Conservation (phyloP, 2,113 vertebrate genomes). For the Panurus biarmicus region DNA sequence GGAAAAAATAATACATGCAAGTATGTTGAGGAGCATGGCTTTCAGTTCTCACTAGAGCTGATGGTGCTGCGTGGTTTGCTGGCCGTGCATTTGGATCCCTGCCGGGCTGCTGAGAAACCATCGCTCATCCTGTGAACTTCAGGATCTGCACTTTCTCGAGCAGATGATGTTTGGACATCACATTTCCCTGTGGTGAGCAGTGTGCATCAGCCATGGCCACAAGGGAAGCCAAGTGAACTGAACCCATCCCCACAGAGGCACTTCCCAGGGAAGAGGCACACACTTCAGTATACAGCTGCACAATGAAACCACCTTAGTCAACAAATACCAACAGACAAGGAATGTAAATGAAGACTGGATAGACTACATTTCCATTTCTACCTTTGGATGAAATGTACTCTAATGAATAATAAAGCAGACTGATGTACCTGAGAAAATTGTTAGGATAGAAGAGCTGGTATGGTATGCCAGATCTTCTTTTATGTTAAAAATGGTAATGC, state of each 20-base stretch:
- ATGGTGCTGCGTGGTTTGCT: neutral
- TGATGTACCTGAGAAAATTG: neutral
- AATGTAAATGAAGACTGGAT: neutral
- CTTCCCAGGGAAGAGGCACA: neutral
- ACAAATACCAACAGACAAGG: neutral
- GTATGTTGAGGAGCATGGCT: neutral
- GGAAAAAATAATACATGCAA: neutral
- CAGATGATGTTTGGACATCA: neutral
- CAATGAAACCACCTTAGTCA: neutral
- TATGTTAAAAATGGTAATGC: neutral
- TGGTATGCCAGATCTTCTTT: neutral
- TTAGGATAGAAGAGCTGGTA: neutral
- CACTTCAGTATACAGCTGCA: neutral
- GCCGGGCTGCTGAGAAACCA: neutral
- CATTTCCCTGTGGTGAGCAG: neutral
- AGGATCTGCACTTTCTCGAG: neutral
- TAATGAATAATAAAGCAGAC: neutral
- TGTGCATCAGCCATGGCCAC: neutral
- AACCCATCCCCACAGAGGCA: fast-evolving
- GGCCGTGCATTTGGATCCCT: neutral
- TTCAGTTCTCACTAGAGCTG: neutral
- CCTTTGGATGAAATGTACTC: neutral
- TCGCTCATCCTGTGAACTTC: neutral
- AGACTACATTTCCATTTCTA: neutral
- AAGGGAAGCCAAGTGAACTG: neutral